Evolutionary conservation across 1,140 invertebrate genomes (phyloP), one percentile per base, ranked within the genome.

Genomic region (Lasioglossum baleicum): DNA sequence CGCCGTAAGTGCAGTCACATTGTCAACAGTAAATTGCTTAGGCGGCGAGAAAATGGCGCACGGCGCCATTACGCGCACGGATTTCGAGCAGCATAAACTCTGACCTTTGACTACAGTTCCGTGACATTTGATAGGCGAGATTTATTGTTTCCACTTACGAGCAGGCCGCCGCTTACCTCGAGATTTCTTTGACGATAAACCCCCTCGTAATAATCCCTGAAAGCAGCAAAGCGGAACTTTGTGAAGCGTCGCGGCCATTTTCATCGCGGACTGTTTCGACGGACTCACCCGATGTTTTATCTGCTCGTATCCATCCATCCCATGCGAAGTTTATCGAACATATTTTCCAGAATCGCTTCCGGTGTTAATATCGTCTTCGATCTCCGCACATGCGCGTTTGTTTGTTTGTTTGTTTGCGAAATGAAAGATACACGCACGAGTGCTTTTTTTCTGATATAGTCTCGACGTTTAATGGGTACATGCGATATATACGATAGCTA

Each of bases 1-100:
- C 85, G 91, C 88, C 91, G 91, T 91, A 91, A 93, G 92, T 91
- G 90, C 82, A 80, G 61, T 73, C 35, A 35, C 35, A 35, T 35
- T 35, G 35, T 35, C 35, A 5, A 35, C 5, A 35, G 72, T 77
- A 65, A 48, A 75, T 60, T 73, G 83, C 83, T 76, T 44, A 40
- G 61, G 63, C 35, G 26, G 11, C 10, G 22, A 35, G 44, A 40
- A 11, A 15, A 7, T 4, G 8, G 48, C 8, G 6, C 8, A 7
- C 15, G 69, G 26, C 65, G 64, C 65, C 48, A 8, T 70, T 58
- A 78, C 64, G 61, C 64, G 48, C 70, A 48, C 40, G 70, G 48
- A 48, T 58, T 60, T 84, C 83, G 83, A 85, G 84, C 88, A 81
- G 83, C 86, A 86, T 90, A 88, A 90, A 90, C 88, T 90, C 88